Conservation (phyloP, 2,888 invertebrate species). For the Mesoligia furuncula region DNA sequence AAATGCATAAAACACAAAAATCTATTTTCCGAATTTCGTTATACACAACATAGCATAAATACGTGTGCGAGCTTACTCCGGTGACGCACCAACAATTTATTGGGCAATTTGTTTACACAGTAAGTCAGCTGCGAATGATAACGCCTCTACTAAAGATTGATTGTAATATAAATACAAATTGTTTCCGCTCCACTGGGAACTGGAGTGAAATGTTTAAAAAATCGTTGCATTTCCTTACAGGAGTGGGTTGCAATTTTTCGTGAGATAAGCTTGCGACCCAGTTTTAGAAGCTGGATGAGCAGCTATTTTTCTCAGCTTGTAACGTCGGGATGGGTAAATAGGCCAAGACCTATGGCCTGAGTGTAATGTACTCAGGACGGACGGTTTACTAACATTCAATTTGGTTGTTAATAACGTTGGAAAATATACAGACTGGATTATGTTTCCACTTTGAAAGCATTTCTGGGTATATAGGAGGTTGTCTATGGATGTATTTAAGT, state of each 20-base stretch:
- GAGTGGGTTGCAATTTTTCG: conserved; percentile 58
- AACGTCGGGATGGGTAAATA: conserved; percentile 38
- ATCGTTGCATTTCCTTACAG: conserved; percentile 58
- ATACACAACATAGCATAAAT: conserved; percentile 58
- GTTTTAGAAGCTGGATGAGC: conserved; percentile 43
- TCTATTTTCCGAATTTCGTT: conserved; percentile 56
- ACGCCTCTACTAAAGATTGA: conserved; percentile 71
- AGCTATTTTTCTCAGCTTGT: conserved; percentile 58
- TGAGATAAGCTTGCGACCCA: conserved; percentile 61
- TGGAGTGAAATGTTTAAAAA: conserved; percentile 57
- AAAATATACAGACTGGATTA: background rate
- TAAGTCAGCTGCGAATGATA: conserved; percentile 79
- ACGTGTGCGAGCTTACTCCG: conserved; percentile 63
- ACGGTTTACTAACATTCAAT: conserved; percentile 39
- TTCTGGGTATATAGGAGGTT: background rate
- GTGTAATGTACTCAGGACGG: conserved; percentile 33
- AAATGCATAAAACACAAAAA: conserved; percentile 43
- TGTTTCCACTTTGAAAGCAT: background rate
- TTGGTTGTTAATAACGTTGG: conserved; percentile 15
- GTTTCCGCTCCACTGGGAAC: conserved; percentile 50
- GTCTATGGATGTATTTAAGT: background rate
- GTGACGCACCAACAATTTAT: conserved; percentile 74
- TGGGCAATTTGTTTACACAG: conserved; percentile 75
- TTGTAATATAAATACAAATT: conserved; percentile 69
- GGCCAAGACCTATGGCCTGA: conserved; percentile 48